A percentile compares a stretch with the other conserved stretches of the same genome.
These are phyloP conservation scores for Lanius ludovicianus DNA, from an alignment of 2,113 vertebrate species.

Conservation along the genomic window DNA sequence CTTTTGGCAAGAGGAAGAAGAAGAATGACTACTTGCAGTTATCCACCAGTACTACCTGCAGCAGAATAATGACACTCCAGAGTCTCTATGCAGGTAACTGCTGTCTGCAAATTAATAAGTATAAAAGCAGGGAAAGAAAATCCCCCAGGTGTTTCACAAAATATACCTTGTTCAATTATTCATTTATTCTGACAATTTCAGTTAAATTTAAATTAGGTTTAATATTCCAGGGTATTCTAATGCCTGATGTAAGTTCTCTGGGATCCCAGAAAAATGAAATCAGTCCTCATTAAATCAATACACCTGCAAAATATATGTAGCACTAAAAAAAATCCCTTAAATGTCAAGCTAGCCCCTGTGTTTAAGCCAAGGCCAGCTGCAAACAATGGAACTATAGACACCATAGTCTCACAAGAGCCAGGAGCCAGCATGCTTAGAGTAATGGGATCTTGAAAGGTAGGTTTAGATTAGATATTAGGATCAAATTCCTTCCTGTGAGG, in stretches of 20 bases:
- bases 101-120: not conserved
- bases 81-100: not conserved
- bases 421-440: not conserved
- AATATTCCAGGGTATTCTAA: not conserved
- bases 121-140: conserved; percentile 13
- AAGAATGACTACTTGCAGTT: not conserved
- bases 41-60: not conserved
- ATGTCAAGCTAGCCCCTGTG: not conserved
- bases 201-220: conserved; percentile 16
- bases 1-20: not conserved
- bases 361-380: not conserved
- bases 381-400: not conserved
- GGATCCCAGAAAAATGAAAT: not conserved
- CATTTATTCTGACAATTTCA: conserved; percentile 5
- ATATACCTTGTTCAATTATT: not conserved
- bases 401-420: not conserved
- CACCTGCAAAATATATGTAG: not conserved
- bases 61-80: not conserved
- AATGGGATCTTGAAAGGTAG: not conserved
- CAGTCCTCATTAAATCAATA: not conserved
- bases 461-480: not conserved
- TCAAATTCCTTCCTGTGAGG: not conserved
- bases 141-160: not conserved
- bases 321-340: not conserved
- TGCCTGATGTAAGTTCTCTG: not conserved